A percentile compares a stretch with the other conserved stretches of the same genome.
Conservation (phyloP, 2,888 invertebrate genomes). For the Lepidochrysops patricia region DNA sequence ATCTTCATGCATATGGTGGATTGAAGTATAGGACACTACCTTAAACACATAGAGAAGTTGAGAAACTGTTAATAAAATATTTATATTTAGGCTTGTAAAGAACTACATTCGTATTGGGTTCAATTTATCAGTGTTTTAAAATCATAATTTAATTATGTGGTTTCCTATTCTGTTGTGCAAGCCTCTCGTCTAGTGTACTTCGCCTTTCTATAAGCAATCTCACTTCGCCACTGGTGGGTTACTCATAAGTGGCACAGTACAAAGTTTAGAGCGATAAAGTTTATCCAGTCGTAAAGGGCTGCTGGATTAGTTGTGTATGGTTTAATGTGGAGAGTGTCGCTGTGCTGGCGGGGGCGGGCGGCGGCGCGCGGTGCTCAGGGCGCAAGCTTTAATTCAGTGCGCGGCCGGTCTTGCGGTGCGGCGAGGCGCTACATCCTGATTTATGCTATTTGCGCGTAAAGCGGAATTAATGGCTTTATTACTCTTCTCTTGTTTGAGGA, state of each 20-base stretch:
- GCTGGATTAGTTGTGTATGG: constrained; percentile 29
- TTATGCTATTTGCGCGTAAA: constrained; percentile 73
- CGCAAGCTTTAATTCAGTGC: constrained; percentile 25
- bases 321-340: constrained; percentile 41
- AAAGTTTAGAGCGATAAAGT: constrained; percentile 7
- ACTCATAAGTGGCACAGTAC: not conserved
- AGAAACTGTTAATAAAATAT: too few species aligned
- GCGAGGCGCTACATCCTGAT: constrained; percentile 61
- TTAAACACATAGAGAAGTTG: too few species aligned
- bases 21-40: too few species aligned
- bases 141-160: too few species aligned
- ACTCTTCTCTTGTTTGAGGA: constrained; percentile 66
- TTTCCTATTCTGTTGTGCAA: too few species aligned
- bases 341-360: constrained; percentile 20
- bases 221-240: too few species aligned
- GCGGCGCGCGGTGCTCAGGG: constrained; percentile 9
- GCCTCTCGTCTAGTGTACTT: too few species aligned
- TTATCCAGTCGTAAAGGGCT: constrained; percentile 11
- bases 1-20: too few species aligned
- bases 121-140: too few species aligned
- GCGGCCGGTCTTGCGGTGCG: constrained; percentile 55
- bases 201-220: too few species aligned
- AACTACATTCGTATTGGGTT: too few species aligned
- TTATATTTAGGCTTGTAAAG: too few species aligned
- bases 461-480: constrained; percentile 73